Conservation (phyloP, 2,888 invertebrate genomes). For the Antheraea assamensis region DNA sequence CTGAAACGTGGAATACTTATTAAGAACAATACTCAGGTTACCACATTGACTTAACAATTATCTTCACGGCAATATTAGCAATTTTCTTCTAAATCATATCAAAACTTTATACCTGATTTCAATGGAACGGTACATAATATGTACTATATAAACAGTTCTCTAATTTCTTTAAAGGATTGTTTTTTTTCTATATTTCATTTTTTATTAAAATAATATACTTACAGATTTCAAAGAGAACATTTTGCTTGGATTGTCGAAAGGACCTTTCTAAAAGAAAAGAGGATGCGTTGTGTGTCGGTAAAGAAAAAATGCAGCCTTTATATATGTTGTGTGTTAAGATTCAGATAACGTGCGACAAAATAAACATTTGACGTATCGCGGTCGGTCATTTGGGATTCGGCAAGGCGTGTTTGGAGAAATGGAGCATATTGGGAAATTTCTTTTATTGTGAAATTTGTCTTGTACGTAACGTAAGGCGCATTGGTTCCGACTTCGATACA, state of each 20-base stretch:
- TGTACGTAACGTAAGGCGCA: conserved; percentile 35
- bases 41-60: neutral
- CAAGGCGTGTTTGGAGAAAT: conserved; percentile 70
- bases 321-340: conserved; percentile 75
- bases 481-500: conserved; percentile 31
- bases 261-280: conserved; percentile 76
- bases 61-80: neutral
- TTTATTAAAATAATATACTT: conserved; percentile 39
- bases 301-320: conserved; percentile 63
- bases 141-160: neutral
- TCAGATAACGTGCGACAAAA: conserved; percentile 67
- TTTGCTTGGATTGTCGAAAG: conserved; percentile 61
- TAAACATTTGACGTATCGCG: conserved; percentile 73
- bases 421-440: conserved; percentile 73
- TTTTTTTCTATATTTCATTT: neutral
- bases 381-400: conserved; percentile 74
- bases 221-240: conserved; percentile 80
- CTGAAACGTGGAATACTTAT: conserved; percentile 41
- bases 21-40: neutral
- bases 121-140: neutral
- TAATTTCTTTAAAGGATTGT: neutral
- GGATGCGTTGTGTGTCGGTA: conserved; percentile 67
- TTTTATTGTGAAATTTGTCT: conserved; percentile 61
- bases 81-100: neutral
- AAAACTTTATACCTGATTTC: neutral